A percentile compares a stretch with the other conserved stretches of the same genome.
Conservation (phyloP, 2,888 invertebrate species). For the Odontocerum albicorne region DNA sequence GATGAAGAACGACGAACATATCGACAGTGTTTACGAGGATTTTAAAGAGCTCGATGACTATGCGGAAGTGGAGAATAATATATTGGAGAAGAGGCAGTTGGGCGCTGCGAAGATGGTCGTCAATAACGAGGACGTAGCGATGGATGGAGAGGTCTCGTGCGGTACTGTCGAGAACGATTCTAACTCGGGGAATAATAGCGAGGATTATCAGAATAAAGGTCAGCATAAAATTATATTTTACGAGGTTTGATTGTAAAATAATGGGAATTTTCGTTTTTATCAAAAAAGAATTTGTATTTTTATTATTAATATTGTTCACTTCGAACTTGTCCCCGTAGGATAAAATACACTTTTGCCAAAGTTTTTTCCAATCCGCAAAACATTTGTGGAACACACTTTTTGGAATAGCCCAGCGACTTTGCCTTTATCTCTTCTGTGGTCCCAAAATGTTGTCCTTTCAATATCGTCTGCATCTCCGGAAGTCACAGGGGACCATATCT, state of each 20-base stretch:
- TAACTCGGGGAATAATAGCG: slow-evolving; percentile 48
- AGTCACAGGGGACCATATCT: too few species aligned
- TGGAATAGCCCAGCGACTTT: too few species aligned
- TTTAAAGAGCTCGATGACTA: slow-evolving; percentile 6
- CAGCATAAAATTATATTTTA: slow-evolving; percentile 11
- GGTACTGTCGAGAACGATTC: slow-evolving; percentile 44
- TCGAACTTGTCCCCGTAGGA: not conserved
- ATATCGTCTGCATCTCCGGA: too few species aligned
- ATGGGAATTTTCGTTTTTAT: not conserved
- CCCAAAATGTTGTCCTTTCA: too few species aligned
- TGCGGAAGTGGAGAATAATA: not conserved
- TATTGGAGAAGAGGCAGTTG: not conserved
- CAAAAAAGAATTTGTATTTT: not conserved
- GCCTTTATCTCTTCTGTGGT: too few species aligned
- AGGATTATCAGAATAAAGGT: slow-evolving; percentile 43
- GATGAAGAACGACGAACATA: slow-evolving; percentile 40
- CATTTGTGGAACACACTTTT: too few species aligned
- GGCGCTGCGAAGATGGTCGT: not conserved
- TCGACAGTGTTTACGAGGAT: slow-evolving; percentile 36
- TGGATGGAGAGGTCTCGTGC: slow-evolving; percentile 27
- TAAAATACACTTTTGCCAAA: too few species aligned
- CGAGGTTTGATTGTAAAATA: not conserved
- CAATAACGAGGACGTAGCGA: slow-evolving; percentile 9
- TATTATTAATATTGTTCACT: not conserved
- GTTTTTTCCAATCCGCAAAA: too few species aligned